Evolutionary conservation across 2,888 invertebrate species (phyloP), one percentile per base, ranked within the genome.

Genomic region (Pocota personata): DNA sequence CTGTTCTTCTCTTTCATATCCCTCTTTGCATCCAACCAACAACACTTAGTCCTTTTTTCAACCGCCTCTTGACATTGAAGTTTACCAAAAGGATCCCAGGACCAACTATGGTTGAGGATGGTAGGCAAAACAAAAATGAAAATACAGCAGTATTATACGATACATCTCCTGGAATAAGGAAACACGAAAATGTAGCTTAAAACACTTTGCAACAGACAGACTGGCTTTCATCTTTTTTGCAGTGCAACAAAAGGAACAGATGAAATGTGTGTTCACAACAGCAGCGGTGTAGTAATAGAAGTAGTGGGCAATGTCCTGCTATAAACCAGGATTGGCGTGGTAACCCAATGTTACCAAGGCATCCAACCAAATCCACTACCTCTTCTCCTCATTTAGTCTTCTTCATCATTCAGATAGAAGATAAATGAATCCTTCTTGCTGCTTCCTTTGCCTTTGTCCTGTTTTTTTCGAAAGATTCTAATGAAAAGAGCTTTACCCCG

Each of bases 191-290:
- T 58, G 48, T 48, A 79, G 67, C 79, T 69, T 58, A 57, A 75
- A 75, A 84, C 64, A 79, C 75, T 84, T 80, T 71, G 69, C 84
- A 84, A 80, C 75, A 84, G 79, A 75, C 83, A 67, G 64, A 27
- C 58, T 46, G 58, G 43, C 19, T 73, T 67, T 57, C 46, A 40
- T 76, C 37, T 58, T 57, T 58, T 69, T 62, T 62, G 27, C 3
- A 2, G 14, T 32, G 46, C 30, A 57, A 37, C 71, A 58, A 21
- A 62, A 52, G 16, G 60, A 60, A 37, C 46, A 64, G 27, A 76
- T 84, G 75, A 84, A 79, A 75, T 48, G 50, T 76, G 52, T 72
- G 66, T 62, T 40, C 52, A 46, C 66, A 69, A 62, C 27, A 71
- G 27, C 52, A 40, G 35, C 37, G 46, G n/a, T n/a, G 32, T 37